phyloP scores from a whole-genome alignment of 2,113 vertebrate species.

The Zosterops hypoxanthus region DNA sequence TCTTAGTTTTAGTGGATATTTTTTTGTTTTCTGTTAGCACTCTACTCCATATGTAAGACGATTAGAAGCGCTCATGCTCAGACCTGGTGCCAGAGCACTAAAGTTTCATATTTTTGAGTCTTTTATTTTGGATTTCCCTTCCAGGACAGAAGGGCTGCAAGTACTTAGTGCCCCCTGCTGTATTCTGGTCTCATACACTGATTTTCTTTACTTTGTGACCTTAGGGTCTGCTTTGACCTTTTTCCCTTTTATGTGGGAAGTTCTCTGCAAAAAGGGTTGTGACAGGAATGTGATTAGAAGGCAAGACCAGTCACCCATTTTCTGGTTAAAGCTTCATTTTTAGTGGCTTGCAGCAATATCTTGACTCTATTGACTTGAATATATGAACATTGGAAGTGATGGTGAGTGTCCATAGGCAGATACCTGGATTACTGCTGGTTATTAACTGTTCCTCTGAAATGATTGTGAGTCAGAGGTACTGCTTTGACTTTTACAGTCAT shows the following conservation, averaged over 20 bases:
- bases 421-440: not conserved
- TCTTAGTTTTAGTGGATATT: not conserved
- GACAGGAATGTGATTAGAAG: rapidly evolving
- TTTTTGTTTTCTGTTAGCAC: not conserved
- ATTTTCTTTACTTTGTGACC: not conserved
- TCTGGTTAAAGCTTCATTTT: not conserved
- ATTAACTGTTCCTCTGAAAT: not conserved
- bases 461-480: not conserved
- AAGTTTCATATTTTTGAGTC: not conserved
- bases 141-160: not conserved
- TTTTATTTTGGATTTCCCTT: not conserved
- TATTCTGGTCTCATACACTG: not conserved
- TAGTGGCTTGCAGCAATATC: not conserved
- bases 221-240: not conserved
- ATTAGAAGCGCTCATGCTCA: not conserved
- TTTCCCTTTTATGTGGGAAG: not conserved
- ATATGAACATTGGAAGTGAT: not conserved
- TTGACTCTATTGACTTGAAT: not conserved
- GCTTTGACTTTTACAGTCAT: not conserved
- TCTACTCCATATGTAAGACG: not conserved
- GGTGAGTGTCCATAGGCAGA: not conserved
- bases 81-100: not conserved
- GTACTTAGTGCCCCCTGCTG: slow-evolving; percentile 7
- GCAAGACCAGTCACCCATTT: not conserved
- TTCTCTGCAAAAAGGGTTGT: not conserved